Evolutionary conservation across 1,140 invertebrate species (phyloP).

Genomic region (Apis cerana): DNA sequence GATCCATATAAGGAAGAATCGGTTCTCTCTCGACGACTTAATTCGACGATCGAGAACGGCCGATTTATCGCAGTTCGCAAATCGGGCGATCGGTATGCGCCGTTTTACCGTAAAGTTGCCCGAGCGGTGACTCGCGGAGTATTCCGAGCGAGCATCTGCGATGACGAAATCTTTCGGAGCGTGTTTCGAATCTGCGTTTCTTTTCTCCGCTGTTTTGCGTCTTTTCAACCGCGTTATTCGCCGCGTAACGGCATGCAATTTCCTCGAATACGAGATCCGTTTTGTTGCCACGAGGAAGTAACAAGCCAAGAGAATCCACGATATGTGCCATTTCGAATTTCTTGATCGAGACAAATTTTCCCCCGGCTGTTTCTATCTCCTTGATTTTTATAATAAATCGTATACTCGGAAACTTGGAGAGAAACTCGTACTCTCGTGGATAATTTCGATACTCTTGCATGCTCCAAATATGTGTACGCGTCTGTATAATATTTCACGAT

Average conservation of each 20-base stretch:
- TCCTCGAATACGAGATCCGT: not conserved
- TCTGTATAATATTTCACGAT: too few relatives aligned
- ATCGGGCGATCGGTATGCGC: conserved; percentile 35
- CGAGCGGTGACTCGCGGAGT: conserved; percentile 54
- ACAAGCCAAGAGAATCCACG: too few relatives aligned
- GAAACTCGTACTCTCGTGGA: too few relatives aligned
- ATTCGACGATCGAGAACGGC: conserved; percentile 35
- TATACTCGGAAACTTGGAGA: too few relatives aligned
- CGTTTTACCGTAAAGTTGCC: conserved; percentile 38
- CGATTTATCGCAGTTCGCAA: conserved; percentile 19
- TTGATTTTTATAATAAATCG: too few relatives aligned
- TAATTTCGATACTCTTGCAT: too few relatives aligned
- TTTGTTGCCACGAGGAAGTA: conserved; percentile 2
- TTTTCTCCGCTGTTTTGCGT: conserved; percentile 47
- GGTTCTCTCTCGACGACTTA: not conserved
- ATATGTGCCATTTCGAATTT: too few relatives aligned
- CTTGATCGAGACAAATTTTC: too few relatives aligned
- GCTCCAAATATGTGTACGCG: too few relatives aligned
- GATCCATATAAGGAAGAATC: not conserved
- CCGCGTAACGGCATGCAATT: conserved; percentile 48
- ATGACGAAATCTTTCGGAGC: conserved; percentile 56
- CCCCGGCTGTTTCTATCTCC: too few relatives aligned
- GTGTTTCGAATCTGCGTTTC: conserved; percentile 56
- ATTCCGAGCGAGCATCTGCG: conserved; percentile 53
- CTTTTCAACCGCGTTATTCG: conserved; percentile 37